Evolutionary conservation across 1,140 invertebrate species (phyloP), one percentile per base, ranked within the genome.

Genomic region (Drosophila burlai): DNA sequence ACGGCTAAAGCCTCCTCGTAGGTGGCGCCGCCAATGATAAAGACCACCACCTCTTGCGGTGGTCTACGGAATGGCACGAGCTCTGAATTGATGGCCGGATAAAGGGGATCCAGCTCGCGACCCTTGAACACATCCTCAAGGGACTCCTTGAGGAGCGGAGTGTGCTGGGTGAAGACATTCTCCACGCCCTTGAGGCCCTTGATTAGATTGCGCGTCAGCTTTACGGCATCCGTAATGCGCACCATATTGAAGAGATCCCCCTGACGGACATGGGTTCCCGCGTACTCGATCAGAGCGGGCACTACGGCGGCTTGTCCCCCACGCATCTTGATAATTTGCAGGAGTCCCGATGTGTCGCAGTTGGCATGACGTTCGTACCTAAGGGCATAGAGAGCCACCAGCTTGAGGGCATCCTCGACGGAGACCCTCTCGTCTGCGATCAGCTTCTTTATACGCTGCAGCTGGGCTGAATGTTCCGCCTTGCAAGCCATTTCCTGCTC

Each of bases 111-210:
- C 73, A 96, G 96, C 18, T 99, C 94, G 92, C 96, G 96, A 6
- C 97, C 97, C 92, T 97, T 98, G 8, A 98, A 95, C 8, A 99
- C 93, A 92, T 99, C 98, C 92, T 99, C 98, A 0, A 99, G 81
- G 0, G 96, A 96, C 91, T 98, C 96, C 83, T 96, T 96, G 2
- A 99, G 87, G 13, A 98, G 92, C 0, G 98, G 98, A 16, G 95
- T 96, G 93, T 99, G 98, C 92, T 99, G 98, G 0, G 98, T 99
- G 91, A 98, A 99, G 74, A 99, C 98, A 94, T 99, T 99, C 93
- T 99, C 98, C 4, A 99, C 98, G 5, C 98, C 98, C 94, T 97
- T 97, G 16, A 98, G 93, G 40, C 96, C 96, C 94, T 98, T 98
- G 62, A 99, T 97, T 61, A 98, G 95, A 92, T 98, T 96, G 84